phyloP scores from a whole-genome alignment of 2,797 vertebrate genomes.

The Lates japonicus region DNA sequence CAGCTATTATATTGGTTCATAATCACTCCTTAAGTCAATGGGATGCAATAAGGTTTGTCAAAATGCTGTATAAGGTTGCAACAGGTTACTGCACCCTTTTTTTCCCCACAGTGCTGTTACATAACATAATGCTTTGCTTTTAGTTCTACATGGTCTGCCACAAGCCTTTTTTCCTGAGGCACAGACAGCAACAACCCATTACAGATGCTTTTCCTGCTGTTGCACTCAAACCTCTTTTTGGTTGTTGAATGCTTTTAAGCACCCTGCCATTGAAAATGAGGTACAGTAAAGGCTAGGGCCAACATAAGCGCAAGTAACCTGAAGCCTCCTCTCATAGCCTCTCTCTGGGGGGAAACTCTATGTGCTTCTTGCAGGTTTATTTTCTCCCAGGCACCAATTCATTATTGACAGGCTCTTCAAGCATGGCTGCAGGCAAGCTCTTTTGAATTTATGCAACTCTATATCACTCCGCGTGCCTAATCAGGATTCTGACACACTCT shows the following conservation, averaged over 20 bases:
- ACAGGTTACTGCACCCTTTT: neutral
- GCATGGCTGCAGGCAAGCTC: conserved; percentile 37
- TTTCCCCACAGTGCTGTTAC: conserved; percentile 17
- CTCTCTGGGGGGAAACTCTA: conserved; percentile 17
- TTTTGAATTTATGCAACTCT: conserved; percentile 67
- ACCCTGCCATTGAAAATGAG: conserved; percentile 51
- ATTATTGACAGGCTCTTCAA: conserved; percentile 71
- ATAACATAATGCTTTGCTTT: conserved; percentile 29
- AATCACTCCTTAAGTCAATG: neutral
- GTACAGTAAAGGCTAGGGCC: conserved; percentile 39
- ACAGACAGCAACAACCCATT: conserved; percentile 47
- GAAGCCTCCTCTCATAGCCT: conserved; percentile 41
- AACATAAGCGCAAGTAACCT: conserved; percentile 47
- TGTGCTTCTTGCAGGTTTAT: conserved; percentile 47
- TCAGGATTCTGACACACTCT: conserved; percentile 62
- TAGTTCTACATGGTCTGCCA: conserved; percentile 32
- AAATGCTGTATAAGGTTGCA: conserved; percentile 11
- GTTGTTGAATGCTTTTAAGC: conserved; percentile 62
- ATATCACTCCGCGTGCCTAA: conserved; percentile 48
- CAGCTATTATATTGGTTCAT: neutral
- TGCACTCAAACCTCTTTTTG: conserved; percentile 38
- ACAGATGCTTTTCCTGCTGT: conserved; percentile 32
- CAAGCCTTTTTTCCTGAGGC: conserved; percentile 31
- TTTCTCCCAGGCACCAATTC: conserved; percentile 61
- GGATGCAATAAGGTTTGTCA: neutral